These are phyloP conservation scores for Drosophila nebulosa DNA, from an alignment of 1,140 invertebrate species.

Conservation along the genomic window DNA sequence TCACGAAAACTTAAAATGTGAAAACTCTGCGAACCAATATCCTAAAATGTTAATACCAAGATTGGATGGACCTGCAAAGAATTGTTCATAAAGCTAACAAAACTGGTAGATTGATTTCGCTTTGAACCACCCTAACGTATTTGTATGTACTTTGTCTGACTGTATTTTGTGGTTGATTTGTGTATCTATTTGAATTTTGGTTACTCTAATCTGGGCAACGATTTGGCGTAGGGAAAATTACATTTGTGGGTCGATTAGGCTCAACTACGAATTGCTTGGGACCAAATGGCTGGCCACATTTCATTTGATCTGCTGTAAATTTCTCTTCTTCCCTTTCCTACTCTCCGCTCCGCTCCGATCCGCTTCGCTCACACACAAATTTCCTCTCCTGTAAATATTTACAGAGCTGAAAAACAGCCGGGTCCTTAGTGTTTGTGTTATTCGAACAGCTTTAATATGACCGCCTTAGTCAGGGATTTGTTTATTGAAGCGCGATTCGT, in stretches of 20 bases:
- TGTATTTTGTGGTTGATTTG: conserved; percentile 52
- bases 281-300: neutral
- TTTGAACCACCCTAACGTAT: neutral
- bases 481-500: conserved; percentile 61
- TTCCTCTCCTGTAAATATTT: conserved; percentile 36
- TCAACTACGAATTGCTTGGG: neutral
- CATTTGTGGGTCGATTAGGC: conserved; percentile 44
- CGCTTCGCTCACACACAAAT: conserved; percentile 12
- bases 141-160: conserved; percentile 21
- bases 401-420: conserved; percentile 21
- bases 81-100: too few relatives aligned
- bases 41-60: too few relatives aligned
- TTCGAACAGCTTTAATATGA: conserved; percentile 43
- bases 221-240: conserved; percentile 41
- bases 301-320: neutral
- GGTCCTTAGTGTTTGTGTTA: conserved; percentile 19
- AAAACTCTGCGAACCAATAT: too few relatives aligned
- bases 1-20: too few relatives aligned
- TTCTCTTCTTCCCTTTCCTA: neutral
- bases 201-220: conserved; percentile 18
- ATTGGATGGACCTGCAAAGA: too few relatives aligned
- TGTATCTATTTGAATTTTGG: conserved; percentile 45
- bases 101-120: too few relatives aligned
- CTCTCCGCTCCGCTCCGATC: neutral
- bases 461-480: conserved; percentile 48